These are phyloP conservation scores for Microcebus ravelobensis DNA, from an alignment of 2,113 vertebrate genomes.

Conservation along the genomic window DNA sequence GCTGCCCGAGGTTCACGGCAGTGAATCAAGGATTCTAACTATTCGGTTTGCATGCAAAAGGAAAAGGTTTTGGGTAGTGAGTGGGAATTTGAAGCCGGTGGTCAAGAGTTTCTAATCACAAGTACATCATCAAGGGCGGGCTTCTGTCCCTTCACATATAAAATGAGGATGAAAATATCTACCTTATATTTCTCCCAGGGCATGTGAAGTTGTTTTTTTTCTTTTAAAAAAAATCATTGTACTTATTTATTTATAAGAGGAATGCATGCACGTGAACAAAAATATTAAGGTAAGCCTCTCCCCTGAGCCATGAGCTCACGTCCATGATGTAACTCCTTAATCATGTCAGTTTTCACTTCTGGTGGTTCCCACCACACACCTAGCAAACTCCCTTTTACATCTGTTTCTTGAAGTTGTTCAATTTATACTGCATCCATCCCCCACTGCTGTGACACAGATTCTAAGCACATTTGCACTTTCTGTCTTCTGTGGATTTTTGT, in stretches of 20 bases:
- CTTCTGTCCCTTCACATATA: not conserved
- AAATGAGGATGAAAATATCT: not conserved
- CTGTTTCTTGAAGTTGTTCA: not conserved
- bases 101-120: not conserved
- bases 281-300: not conserved
- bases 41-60: not conserved
- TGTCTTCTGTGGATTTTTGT: not conserved
- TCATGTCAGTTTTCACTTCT: not conserved
- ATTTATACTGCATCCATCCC: not conserved
- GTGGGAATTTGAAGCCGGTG: not conserved
- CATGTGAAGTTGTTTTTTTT: not conserved
- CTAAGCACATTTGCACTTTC: not conserved
- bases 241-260: not conserved
- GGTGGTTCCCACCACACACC: not conserved
- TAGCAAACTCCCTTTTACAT: not conserved
- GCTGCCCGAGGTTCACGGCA: not conserved
- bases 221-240: not conserved
- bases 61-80: not conserved
- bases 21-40: not conserved
- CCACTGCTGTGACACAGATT: not conserved
- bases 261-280: not conserved
- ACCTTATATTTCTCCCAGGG: not conserved
- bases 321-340: not conserved
- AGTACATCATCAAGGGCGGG: not conserved
- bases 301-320: accelerated